phyloP scores from a whole-genome alignment of 2,888 invertebrate genomes.

The Pheosia gnoma region DNA sequence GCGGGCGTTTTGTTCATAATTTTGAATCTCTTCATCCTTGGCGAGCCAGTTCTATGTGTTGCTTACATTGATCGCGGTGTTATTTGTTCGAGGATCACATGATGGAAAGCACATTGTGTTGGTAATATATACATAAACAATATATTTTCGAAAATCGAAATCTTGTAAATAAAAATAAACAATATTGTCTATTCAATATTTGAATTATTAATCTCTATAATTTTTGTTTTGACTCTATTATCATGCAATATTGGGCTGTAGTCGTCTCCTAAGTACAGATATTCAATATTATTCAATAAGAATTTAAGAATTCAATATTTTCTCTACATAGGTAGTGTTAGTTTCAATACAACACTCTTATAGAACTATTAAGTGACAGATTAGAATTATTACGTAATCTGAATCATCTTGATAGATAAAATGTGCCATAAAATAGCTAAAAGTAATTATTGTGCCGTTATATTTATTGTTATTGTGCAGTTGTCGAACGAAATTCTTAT shows the following conservation, averaged over 20 bases:
- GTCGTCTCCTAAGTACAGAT: too few species aligned
- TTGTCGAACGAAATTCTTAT: slow-evolving; percentile 41
- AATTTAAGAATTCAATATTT: too few species aligned
- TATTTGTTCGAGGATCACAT: slow-evolving; percentile 22
- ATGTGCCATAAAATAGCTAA: slow-evolving; percentile 23
- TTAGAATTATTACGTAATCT: background rate
- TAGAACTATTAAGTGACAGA: background rate
- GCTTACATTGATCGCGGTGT: slow-evolving; percentile 19
- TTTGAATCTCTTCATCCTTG: slow-evolving; percentile 69
- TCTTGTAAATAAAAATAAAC: too few species aligned
- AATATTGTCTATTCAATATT: too few species aligned
- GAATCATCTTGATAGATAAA: background rate
- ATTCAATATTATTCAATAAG: too few species aligned
- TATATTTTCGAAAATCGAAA: too few species aligned
- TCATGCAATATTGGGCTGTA: too few species aligned
- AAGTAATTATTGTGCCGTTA: slow-evolving; percentile 20
- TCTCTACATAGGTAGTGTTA: too few species aligned
- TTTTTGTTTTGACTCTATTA: too few species aligned
- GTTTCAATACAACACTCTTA: too few species aligned
- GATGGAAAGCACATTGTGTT: background rate
- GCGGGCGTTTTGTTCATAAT: slow-evolving; percentile 56
- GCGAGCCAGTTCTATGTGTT: slow-evolving; percentile 20
- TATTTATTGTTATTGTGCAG: slow-evolving; percentile 17
- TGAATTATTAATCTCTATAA: too few species aligned
- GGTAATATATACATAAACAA: background rate